Evolutionary conservation across 2,888 invertebrate genomes (phyloP).

Genomic region (Calameuta idolon): DNA sequence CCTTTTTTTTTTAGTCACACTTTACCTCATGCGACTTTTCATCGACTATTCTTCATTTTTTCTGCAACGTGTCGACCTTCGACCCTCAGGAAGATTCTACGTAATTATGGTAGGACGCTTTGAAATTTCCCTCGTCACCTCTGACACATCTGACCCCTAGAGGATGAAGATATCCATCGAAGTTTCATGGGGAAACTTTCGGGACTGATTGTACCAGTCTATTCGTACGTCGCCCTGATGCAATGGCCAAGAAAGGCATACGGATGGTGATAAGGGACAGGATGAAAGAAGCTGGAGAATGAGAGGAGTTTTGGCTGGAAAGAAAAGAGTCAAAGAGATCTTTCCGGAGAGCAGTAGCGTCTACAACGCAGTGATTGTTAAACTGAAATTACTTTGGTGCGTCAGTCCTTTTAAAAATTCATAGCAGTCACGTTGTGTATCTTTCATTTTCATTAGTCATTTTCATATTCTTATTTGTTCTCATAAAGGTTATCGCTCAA

Average conservation of each 20-base stretch:
- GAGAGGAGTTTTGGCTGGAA: constrained; percentile 21
- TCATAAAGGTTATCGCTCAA: not conserved
- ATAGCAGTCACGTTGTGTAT: not conserved
- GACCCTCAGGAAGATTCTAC: not conserved
- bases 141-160: not conserved
- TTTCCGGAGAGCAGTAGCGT: not conserved
- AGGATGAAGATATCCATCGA: not conserved
- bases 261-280: constrained; percentile 41
- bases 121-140: not conserved
- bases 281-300: constrained; percentile 46
- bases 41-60: not conserved
- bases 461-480: not conserved
- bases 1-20: not conserved
- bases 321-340: constrained; percentile 26
- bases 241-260: constrained; percentile 1
- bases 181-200: not conserved
- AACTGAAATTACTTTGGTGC: not conserved
- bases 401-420: not conserved
- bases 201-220: not conserved
- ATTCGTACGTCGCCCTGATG: not conserved
- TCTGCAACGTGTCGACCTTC: not conserved
- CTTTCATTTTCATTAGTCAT: too few relatives aligned
- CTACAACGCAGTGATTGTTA: not conserved
- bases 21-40: not conserved
- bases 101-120: not conserved